Evolutionary conservation across 2,797 vertebrate genomes (phyloP).

Genomic region (Epinephelus malabaricus): DNA sequence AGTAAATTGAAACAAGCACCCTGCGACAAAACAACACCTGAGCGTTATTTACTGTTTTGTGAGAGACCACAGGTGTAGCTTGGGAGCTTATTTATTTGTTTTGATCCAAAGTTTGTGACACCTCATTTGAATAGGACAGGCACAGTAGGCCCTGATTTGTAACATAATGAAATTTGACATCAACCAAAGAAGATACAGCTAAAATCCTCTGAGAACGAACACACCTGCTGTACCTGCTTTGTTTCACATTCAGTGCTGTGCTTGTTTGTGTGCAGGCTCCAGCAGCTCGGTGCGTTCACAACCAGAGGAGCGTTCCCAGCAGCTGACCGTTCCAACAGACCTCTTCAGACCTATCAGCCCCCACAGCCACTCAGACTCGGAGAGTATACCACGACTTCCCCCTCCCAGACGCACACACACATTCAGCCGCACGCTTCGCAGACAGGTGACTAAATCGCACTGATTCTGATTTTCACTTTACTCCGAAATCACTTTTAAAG

Average conservation of each 20-base stretch:
- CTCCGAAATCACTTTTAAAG: neutral
- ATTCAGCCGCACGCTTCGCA: slow-evolving; percentile 91
- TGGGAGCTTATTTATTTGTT: neutral
- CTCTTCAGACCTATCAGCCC: slow-evolving; percentile 88
- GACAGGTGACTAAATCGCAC: slow-evolving; percentile 88
- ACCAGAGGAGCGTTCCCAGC: slow-evolving; percentile 79
- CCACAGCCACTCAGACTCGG: slow-evolving; percentile 83
- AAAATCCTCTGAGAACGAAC: neutral
- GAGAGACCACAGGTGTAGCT: neutral
- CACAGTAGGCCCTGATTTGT: neutral
- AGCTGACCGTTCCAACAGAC: slow-evolving; percentile 88
- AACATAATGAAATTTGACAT: neutral
- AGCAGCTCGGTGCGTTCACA: slow-evolving; percentile 90
- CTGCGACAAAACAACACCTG: neutral
- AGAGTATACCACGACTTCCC: slow-evolving; percentile 87
- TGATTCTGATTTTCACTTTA: neutral
- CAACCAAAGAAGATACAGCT: neutral
- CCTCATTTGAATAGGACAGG: neutral
- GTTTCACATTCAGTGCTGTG: neutral
- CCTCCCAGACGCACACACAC: slow-evolving; percentile 88
- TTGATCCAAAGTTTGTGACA: neutral
- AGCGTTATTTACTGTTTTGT: neutral
- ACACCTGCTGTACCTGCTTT: neutral
- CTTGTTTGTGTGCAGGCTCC: slow-evolving; percentile 85
- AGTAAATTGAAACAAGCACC: neutral